Conservation (phyloP, 2,113 vertebrate species). For the Ammodytes marinus region DNA sequence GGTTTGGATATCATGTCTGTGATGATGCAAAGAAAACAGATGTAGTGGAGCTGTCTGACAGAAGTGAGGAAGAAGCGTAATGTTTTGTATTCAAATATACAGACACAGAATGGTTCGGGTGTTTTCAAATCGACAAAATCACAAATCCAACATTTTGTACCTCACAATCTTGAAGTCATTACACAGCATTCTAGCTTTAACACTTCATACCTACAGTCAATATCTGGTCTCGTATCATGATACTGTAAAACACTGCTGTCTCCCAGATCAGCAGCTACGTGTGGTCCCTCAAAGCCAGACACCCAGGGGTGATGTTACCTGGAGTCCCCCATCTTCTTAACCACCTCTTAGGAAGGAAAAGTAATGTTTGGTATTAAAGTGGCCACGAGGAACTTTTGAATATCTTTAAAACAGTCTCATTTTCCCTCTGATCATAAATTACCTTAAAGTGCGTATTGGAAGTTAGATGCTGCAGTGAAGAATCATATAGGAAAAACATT, state of each 20-base stretch:
- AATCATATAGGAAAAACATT: too few relatives aligned
- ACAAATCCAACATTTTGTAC: too few relatives aligned
- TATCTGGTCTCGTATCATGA: neutral
- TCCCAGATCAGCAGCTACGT: neutral
- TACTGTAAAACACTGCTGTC: neutral
- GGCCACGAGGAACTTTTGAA: too few relatives aligned
- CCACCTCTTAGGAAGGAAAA: neutral
- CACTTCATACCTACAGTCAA: neutral
- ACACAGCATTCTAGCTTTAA: neutral
- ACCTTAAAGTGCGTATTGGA: too few relatives aligned
- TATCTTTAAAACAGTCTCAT: too few relatives aligned
- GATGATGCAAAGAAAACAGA: neutral
- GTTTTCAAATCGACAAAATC: too few relatives aligned
- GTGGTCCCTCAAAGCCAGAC: neutral
- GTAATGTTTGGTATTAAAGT: slow-evolving; percentile 9
- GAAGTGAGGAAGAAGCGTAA: neutral
- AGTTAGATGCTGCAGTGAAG: too few relatives aligned
- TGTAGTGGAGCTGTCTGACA: neutral
- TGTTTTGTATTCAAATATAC: neutral
- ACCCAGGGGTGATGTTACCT: too few relatives aligned
- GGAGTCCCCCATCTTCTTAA: neutral
- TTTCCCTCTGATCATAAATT: too few relatives aligned
- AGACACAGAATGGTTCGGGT: neutral
- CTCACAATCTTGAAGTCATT: too few relatives aligned
- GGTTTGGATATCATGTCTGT: too few relatives aligned